Base-by-base conservation (phyloP, 2,888 invertebrate genomes). In the Margaritifera margaritifera region DNA sequence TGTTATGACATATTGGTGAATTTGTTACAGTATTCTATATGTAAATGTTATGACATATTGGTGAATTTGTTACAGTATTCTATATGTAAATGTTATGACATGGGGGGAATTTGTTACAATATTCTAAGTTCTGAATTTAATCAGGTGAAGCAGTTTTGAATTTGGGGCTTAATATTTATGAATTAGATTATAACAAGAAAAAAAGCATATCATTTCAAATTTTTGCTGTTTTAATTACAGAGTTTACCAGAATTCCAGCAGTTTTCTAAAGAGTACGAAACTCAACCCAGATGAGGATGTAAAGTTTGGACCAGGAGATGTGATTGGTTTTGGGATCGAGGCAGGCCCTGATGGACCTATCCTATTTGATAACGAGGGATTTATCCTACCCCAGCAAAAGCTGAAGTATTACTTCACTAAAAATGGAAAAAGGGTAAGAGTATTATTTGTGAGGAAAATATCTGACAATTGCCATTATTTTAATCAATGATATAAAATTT, bases 341-440 rank as follows among this genome's bases (percentile, higher is more conserved):
- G 74, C 72, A 4, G 20, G 54, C 25, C 55, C 72, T 53, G 62
- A 69, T 15, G 64, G 66, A 24, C 64, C 70, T n/a, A 60, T 75
- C 8, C 24, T 56, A 50, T 81, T 83, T 75, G 77, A 79, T 58
- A 66, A 69, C 20, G 78, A 80, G 63, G 82, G 82, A 8, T 62
- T 68, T n/a, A 59, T 85, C 4, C 62, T 72, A 59, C 78, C 80
- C 5, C 81, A 83, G 56, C 85, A 85, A 66, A 76, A 61, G 2
- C 56, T 85, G 25, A 67, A 65, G 20, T 70, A 84, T 15, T 79
- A 79, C 66, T 85, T 83, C 72, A 75, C 71, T 57, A 80, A 79
- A 50, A 83, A 83, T 74, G 74, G 75, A 15, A 65, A 60, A 69
- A 70, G 75, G 73, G 85, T 85, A 71, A 68, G 74, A 64, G 6